Percentiles rank a stretch among this genome's conserved stretches.
phyloP scores from a whole-genome alignment of 2,888 invertebrate species.

The Philopedon plagiatum region DNA sequence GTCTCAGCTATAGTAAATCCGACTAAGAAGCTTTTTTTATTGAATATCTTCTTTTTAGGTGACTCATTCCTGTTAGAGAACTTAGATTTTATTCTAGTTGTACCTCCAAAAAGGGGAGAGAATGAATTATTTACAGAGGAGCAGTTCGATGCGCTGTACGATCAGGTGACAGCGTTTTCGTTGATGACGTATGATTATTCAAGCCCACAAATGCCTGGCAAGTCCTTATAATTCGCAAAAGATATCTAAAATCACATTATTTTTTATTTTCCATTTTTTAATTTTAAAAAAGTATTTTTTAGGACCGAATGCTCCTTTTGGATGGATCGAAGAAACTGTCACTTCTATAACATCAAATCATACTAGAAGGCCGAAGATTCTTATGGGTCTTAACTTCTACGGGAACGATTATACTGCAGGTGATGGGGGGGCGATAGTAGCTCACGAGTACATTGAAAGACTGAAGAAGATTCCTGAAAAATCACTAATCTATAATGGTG shows the following conservation, averaged over 20 bases:
- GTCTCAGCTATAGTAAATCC: too few relatives aligned
- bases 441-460: constrained; percentile 82
- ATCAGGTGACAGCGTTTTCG: constrained; percentile 87
- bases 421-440: constrained; percentile 88
- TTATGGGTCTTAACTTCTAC: constrained; percentile 94
- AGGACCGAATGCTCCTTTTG: constrained; percentile 91
- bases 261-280: too few relatives aligned
- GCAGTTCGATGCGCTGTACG: constrained; percentile 84
- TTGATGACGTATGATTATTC: constrained; percentile 99
- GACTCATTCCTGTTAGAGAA: constrained; percentile 72
- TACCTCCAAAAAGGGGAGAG: constrained; percentile 82
- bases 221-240: too few relatives aligned
- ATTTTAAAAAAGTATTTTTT: too few relatives aligned
- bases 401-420: constrained; percentile 89
- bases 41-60: constrained; percentile 66
- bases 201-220: constrained; percentile 83
- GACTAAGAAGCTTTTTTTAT: too few relatives aligned
- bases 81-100: constrained; percentile 80
- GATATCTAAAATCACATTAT: too few relatives aligned
- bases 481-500: constrained; percentile 83
- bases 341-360: constrained; percentile 78
- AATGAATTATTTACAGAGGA: constrained; percentile 80
- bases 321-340: constrained; percentile 86
- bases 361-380: constrained; percentile 81
- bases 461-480: constrained; percentile 80